Percentiles rank a stretch among this genome's conserved stretches.
phyloP scores from a whole-genome alignment of 2,888 invertebrate genomes.

The Eulithis prunata region DNA sequence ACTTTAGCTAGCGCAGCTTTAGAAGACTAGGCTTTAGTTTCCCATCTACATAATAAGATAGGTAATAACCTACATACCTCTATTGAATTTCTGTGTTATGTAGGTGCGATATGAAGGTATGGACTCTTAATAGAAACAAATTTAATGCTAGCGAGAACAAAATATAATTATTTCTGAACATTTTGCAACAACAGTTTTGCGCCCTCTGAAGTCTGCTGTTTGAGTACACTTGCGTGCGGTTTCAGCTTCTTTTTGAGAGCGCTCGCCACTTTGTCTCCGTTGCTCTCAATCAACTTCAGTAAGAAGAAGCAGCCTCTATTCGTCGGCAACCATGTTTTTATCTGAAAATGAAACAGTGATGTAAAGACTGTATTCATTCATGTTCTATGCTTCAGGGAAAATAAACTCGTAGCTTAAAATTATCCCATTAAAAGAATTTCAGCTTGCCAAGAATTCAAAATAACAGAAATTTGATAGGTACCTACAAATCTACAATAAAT shows the following conservation, averaged over 20 bases:
- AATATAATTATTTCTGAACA: slow-evolving; percentile 65
- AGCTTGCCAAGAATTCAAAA: too few relatives aligned
- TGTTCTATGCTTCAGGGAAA: background rate
- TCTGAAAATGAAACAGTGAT: slow-evolving; percentile 66
- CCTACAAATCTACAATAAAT: too few relatives aligned
- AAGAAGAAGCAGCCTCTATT: slow-evolving; percentile 92
- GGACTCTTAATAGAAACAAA: slow-evolving; percentile 1
- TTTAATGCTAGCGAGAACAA: background rate
- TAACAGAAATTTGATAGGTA: too few relatives aligned
- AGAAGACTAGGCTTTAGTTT: too few relatives aligned
- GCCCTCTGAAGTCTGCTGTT: slow-evolving; percentile 83
- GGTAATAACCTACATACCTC: too few relatives aligned
- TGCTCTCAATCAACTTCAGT: slow-evolving; percentile 87
- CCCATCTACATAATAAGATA: too few relatives aligned
- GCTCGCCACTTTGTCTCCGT: slow-evolving; percentile 68
- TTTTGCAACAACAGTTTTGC: slow-evolving; percentile 86
- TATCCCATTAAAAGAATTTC: too few relatives aligned
- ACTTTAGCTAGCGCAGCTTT: too few relatives aligned
- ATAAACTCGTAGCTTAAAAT: too few relatives aligned
- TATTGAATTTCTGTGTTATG: too few relatives aligned
- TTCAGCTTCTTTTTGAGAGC: slow-evolving; percentile 79
- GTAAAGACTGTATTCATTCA: background rate
- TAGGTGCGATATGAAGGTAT: background rate
- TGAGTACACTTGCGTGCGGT: slow-evolving; percentile 70
- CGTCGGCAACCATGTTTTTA: slow-evolving; percentile 86